phyloP scores from a whole-genome alignment of 1,140 invertebrate genomes.

The Venustaconcha ellipsiformis region DNA sequence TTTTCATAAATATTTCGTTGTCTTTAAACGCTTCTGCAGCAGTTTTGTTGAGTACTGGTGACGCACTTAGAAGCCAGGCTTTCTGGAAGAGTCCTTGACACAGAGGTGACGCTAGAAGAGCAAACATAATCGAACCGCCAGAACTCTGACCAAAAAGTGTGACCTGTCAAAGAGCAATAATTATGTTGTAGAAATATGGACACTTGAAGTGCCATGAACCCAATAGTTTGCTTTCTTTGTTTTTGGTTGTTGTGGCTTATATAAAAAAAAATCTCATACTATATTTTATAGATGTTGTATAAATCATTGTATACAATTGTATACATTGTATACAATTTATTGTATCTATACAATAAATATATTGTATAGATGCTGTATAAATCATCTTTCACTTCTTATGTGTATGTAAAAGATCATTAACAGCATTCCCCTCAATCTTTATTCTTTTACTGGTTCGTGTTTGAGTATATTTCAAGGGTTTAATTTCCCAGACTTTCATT shows the following conservation, averaged over 20 bases:
- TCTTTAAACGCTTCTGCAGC: conserved; percentile 32
- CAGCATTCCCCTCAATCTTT: too few relatives aligned
- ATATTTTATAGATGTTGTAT: too few relatives aligned
- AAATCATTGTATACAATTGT: too few relatives aligned
- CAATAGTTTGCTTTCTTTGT: not conserved
- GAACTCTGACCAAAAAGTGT: conserved; percentile 59
- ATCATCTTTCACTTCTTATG: too few relatives aligned
- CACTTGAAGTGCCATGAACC: not conserved
- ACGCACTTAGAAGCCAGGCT: conserved; percentile 52
- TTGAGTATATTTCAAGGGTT: too few relatives aligned
- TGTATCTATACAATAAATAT: too few relatives aligned
- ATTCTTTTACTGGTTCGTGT: too few relatives aligned
- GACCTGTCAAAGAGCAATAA: conserved; percentile 32
- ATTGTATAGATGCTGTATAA: too few relatives aligned
- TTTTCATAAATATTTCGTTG: conserved; percentile 40
- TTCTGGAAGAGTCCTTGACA: conserved; percentile 49
- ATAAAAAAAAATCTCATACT: too few relatives aligned
- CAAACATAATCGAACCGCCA: conserved; percentile 52
- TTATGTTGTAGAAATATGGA: not conserved
- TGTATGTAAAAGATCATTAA: too few relatives aligned
- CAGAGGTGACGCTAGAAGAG: conserved; percentile 43
- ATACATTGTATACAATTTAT: too few relatives aligned
- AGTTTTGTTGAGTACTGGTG: conserved; percentile 49
- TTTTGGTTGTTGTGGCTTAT: not conserved
- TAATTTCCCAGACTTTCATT: too few relatives aligned